Base-by-base conservation (phyloP, 1,140 invertebrate species). In the Drosophila aff. region DNA sequence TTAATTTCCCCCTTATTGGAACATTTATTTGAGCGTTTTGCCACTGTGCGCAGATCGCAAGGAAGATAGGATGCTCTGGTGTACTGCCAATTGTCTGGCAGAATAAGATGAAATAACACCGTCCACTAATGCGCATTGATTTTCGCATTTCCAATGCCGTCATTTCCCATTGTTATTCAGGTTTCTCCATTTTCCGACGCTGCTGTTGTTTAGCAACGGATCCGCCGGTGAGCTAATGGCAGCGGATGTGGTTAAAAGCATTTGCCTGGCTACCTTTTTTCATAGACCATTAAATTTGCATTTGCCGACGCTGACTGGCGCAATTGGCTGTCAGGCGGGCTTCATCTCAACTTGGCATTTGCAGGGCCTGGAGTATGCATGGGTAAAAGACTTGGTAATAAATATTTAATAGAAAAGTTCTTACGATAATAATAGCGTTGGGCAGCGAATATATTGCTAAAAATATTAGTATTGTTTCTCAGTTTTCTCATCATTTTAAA, bases 281-380 rank as follows among this genome's bases (percentile, higher is more conserved):
- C 78, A 89, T 89, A 89, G 81, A 90, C 85, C 84, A 89, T 89
- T 89, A 89, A 89, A 89, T 89, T 89, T 89, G 84, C 84, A 90
- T 89, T 89, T 89, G 85, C 79, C 58, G 38, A 38, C 46, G 84
- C 66, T 89, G 84, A 90, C 85, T 84, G 75, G 84, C 74, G 60
- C 77, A 63, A 89, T 90, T 89, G 81, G 43, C 76, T 66, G 73
- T 61, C 64, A 62, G 43, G 46, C 33, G 55, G 41, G 38, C 46
- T 73, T 52, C 53, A 43, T 31, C 69, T 73, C 55, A 33, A 23
- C 36, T 50, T 26, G 31, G 38, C 16, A 60, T 41, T 66, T 47
- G 13, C 15, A 4, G 21, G 40, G 40, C 40, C 57, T 11, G 62
- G 10, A 21, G 7, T 23, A 58, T 61, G 62, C 63, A 31, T 28